Percentiles rank a stretch among this genome's conserved stretches.
phyloP scores from a whole-genome alignment of 2,797 vertebrate genomes.

The Phylloscopus collybita region DNA sequence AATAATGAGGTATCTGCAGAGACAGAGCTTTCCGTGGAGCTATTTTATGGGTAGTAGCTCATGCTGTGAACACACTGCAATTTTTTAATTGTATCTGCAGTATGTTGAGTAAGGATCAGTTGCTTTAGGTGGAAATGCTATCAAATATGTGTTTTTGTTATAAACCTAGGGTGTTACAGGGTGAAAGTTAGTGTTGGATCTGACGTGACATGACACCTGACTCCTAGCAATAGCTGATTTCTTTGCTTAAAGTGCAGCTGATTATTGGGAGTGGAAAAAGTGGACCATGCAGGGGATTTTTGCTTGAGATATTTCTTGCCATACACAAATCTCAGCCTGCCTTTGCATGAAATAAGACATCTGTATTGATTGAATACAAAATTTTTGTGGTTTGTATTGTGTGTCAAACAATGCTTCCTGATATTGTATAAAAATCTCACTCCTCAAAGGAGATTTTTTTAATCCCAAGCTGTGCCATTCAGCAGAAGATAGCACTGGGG shows the following conservation, averaged over 20 bases:
- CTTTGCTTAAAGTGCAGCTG: neutral
- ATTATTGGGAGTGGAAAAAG: neutral
- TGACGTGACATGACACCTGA: neutral
- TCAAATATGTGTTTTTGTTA: neutral
- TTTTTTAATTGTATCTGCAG: accelerated
- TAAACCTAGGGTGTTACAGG: neutral
- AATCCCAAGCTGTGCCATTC: neutral
- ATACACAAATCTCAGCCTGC: neutral
- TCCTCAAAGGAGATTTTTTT: neutral
- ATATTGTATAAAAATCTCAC: neutral
- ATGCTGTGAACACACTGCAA: neutral
- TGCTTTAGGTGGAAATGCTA: neutral
- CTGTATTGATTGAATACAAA: neutral
- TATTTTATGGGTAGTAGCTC: neutral
- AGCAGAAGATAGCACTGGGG: neutral
- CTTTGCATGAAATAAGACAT: neutral
- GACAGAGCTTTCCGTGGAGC: neutral
- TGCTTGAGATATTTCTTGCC: neutral
- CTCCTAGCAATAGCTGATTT: neutral
- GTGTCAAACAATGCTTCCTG: neutral
- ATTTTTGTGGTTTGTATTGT: neutral
- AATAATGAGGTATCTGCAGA: neutral
- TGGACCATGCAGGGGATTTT: neutral
- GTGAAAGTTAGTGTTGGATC: neutral
- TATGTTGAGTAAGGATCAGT: neutral